These are phyloP conservation scores for Camponotus vicinus DNA, from an alignment of 1,140 invertebrate genomes.

Conservation along the genomic window DNA sequence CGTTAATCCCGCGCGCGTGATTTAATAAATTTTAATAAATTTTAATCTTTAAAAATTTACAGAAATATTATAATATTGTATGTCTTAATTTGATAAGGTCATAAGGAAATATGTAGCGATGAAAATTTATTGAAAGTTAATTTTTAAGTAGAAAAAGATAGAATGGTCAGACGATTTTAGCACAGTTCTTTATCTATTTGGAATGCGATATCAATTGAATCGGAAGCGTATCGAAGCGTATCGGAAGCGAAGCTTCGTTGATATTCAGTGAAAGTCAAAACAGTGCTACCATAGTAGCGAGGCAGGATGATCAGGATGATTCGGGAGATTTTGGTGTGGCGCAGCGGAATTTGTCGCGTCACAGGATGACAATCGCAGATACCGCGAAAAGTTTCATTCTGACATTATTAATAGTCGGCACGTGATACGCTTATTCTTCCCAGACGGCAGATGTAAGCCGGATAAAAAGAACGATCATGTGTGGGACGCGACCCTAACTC, in stretches of 20 bases:
- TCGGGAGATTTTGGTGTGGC: conserved; percentile 57
- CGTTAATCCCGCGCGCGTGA: background rate
- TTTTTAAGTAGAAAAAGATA: background rate
- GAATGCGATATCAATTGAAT: background rate
- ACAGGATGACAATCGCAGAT: conserved; percentile 69
- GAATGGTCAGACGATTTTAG: background rate
- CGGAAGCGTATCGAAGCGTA: background rate
- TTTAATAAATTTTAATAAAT: background rate
- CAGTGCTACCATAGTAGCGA: conserved; percentile 73
- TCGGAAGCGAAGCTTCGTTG: conserved; percentile 28
- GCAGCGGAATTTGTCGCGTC: conserved; percentile 65
- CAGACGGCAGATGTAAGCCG: conserved; percentile 29
- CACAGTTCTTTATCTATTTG: background rate
- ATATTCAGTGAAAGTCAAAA: conserved; percentile 72
- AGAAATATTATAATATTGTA: no score
- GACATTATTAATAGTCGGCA: conserved; percentile 71
- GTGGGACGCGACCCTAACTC: conserved; percentile 17
- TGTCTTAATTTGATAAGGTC: background rate
- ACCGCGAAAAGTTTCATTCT: conserved; percentile 60
- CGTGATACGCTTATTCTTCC: conserved; percentile 65
- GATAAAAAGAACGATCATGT: conserved; percentile 31
- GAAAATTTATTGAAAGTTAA: background rate
- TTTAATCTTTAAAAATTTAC: no score
- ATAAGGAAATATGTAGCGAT: background rate
- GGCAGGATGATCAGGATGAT: conserved; percentile 62